Conservation (phyloP, 2,888 invertebrate genomes). For the Seira musarum region DNA sequence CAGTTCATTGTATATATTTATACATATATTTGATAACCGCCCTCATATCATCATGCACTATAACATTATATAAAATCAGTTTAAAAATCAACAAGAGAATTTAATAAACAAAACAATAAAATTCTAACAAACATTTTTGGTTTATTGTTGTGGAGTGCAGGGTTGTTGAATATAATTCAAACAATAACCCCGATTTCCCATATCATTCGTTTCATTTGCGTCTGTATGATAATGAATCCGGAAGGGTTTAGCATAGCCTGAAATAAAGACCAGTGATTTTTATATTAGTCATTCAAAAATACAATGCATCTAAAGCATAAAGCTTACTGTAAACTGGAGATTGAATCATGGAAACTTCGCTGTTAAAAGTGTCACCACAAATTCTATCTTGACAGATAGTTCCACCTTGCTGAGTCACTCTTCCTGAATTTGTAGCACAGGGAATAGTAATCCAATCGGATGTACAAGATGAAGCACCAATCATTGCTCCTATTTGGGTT, state of each 20-base stretch:
- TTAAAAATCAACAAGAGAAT: no score
- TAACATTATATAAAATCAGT: no score
- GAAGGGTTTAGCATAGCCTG: slow-evolving; percentile 87
- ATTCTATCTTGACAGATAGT: slow-evolving; percentile 83
- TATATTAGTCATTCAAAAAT: not conserved
- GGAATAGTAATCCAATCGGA: slow-evolving; percentile 87
- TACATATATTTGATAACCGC: no score
- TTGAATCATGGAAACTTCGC: slow-evolving; percentile 78
- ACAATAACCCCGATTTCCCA: slow-evolving; percentile 84
- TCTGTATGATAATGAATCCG: slow-evolving; percentile 85
- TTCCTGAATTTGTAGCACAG: slow-evolving; percentile 81
- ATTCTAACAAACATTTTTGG: not conserved
- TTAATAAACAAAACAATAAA: not conserved
- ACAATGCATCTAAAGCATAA: not conserved
- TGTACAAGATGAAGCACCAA: slow-evolving; percentile 80
- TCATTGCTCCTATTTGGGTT: slow-evolving; percentile 80
- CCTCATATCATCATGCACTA: no score
- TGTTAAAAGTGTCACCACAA: slow-evolving; percentile 86
- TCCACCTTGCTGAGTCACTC: slow-evolving; percentile 74
- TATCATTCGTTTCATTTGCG: slow-evolving; percentile 82
- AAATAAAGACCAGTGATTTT: not conserved
- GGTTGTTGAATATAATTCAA: slow-evolving; percentile 89
- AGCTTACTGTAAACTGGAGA: slow-evolving; percentile 83
- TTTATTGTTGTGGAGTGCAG: slow-evolving; percentile 74
- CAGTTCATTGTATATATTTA: no score